These are phyloP conservation scores for Prosopocoilus inquinatus DNA, from an alignment of 2,888 invertebrate species.

Conservation along the genomic window DNA sequence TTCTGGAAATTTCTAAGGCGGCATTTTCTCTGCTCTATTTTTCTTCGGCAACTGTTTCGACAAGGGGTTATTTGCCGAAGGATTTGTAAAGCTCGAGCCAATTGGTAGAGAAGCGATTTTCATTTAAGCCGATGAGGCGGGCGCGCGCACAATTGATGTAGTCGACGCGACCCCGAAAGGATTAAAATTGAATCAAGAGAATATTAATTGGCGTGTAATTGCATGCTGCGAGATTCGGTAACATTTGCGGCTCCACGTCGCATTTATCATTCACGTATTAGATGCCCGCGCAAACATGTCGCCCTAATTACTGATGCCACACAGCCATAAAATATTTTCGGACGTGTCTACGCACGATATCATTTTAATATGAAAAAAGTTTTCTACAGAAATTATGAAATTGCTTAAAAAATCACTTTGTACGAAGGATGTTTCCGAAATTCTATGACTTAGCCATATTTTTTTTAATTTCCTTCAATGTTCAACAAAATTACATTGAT, in stretches of 20 bases:
- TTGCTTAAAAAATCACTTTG: too few relatives aligned
- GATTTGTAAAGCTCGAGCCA: slow-evolving; percentile 11
- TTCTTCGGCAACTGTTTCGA: slow-evolving; percentile 31
- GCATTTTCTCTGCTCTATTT: slow-evolving; percentile 36
- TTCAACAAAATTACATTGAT: too few relatives aligned
- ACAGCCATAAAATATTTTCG: background rate
- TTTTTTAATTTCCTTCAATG: too few relatives aligned
- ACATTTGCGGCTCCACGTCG: slow-evolving; percentile 38
- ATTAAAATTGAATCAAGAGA: slow-evolving; percentile 44
- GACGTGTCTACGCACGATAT: background rate
- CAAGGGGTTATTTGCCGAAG: slow-evolving; percentile 32
- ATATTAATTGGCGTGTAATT: slow-evolving; percentile 43
- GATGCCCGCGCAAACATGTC: slow-evolving; percentile 5
- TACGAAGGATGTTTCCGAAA: too few relatives aligned
- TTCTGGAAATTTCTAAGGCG: slow-evolving; percentile 34
- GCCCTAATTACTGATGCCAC: background rate
- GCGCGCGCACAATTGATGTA: slow-evolving; percentile 34
- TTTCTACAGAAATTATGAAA: too few relatives aligned
- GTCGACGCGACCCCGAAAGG: slow-evolving; percentile 36
- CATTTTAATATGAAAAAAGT: too few relatives aligned
- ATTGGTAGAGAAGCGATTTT: slow-evolving; percentile 20
- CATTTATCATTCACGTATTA: slow-evolving; percentile 31
- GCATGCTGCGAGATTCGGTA: slow-evolving; percentile 30
- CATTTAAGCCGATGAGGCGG: slow-evolving; percentile 19
- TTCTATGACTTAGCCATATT: too few relatives aligned